Conservation (phyloP, 2,797 vertebrate species). For the Neoniphon sammara region DNA sequence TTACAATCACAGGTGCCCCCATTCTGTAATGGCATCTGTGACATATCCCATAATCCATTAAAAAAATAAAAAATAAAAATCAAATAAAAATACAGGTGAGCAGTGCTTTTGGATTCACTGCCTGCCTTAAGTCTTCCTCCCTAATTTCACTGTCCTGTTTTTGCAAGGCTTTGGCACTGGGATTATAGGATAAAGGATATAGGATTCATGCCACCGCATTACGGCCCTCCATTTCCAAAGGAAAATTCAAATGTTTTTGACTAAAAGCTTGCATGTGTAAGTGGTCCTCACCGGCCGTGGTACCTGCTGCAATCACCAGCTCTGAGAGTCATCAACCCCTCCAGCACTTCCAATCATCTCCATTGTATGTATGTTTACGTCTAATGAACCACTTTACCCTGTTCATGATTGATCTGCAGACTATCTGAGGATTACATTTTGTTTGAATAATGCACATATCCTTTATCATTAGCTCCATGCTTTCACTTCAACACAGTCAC, state of each 20-base stretch:
- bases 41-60: not conserved
- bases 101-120: not conserved
- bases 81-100: not conserved
- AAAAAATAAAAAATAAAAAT: too few species aligned
- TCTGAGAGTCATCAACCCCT: conserved; percentile 13
- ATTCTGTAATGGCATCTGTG: conserved; percentile 13
- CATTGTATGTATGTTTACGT: conserved; percentile 9
- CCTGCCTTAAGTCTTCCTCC: conserved; percentile 14
- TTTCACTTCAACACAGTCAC: too few species aligned
- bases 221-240: conserved; percentile 25
- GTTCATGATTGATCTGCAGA: conserved; percentile 5
- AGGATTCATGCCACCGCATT: conserved; percentile 13
- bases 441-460: conserved; percentile 1
- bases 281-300: conserved; percentile 1
- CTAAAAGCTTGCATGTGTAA: not conserved
- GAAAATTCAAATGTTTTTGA: conserved; percentile 25
- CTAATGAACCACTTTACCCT: conserved; percentile 9
- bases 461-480: not conserved
- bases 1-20: not conserved
- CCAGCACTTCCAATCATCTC: conserved; percentile 5
- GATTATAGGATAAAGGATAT: conserved; percentile 12
- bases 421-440: conserved; percentile 5
- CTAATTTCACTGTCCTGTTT: conserved; percentile 35
- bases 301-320: conserved; percentile 7
- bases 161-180: not conserved